Percentiles rank a stretch among this genome's conserved stretches.
phyloP scores from a whole-genome alignment of 1,140 invertebrate genomes.

The Halyomorpha halys region DNA sequence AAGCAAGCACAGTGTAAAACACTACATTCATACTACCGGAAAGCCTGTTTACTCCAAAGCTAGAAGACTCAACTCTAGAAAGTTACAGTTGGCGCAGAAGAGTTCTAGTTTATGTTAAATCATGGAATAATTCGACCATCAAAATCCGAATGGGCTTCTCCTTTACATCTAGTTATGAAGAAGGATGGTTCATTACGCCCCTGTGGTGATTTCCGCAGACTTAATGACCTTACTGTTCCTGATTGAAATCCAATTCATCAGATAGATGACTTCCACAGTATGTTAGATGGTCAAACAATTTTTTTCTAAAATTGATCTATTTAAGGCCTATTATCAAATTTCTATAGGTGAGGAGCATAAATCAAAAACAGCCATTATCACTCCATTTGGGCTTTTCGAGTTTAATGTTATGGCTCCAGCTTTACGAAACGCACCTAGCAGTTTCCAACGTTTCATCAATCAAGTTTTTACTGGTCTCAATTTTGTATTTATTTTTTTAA shows the following conservation, averaged over 20 bases:
- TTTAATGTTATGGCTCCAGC: too few species aligned
- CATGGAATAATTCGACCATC: slow-evolving; percentile 31
- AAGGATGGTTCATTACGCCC: slow-evolving; percentile 35
- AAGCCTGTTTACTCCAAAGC: slow-evolving; percentile 35
- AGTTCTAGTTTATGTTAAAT: too few species aligned
- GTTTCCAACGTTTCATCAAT: too few species aligned
- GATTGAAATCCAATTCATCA: slow-evolving; percentile 36
- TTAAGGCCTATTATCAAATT: too few species aligned
- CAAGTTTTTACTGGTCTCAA: too few species aligned
- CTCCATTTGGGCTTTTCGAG: too few species aligned
- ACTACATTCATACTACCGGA: slow-evolving; percentile 33
- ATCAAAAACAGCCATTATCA: too few species aligned
- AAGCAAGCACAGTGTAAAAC: neutral
- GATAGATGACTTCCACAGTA: slow-evolving; percentile 1
- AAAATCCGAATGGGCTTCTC: slow-evolving; percentile 36
- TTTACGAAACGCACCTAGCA: too few species aligned
- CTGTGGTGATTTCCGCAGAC: slow-evolving; percentile 39
- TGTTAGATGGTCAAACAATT: slow-evolving; percentile 32
- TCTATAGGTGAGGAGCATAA: too few species aligned
- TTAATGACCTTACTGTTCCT: slow-evolving; percentile 37
- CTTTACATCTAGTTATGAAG: slow-evolving; percentile 39
- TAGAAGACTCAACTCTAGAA: too few species aligned
- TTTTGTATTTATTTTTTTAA: too few species aligned
- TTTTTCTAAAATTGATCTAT: slow-evolving; percentile 34
- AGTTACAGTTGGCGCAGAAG: too few species aligned